A percentile compares a stretch with the other conserved stretches of the same genome.
phyloP scores from a whole-genome alignment of 2,888 invertebrate species.

The Camptogramma bilineatum region DNA sequence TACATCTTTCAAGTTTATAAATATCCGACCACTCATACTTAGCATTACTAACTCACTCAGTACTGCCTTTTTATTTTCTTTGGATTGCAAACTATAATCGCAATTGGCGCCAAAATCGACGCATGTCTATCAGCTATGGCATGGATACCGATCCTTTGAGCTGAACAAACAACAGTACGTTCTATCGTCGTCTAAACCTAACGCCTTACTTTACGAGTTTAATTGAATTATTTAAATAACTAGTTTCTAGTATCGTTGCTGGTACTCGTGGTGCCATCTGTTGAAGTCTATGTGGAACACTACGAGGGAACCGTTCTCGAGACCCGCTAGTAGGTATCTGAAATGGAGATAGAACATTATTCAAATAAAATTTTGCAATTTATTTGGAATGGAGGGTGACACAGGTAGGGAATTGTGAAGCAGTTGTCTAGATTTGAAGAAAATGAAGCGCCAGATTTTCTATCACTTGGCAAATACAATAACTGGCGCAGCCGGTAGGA shows the following conservation, averaged over 20 bases:
- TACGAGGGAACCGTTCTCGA: constrained; percentile 98
- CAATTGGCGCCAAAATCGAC: constrained; percentile 14
- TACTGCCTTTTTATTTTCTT: constrained; percentile 14
- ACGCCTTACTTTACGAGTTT: constrained; percentile 40
- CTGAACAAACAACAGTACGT: constrained; percentile 11
- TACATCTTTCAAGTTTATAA: constrained; percentile 1
- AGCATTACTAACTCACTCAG: constrained; percentile 7
- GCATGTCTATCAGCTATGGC: constrained; percentile 10
- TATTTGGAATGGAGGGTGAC: no score
- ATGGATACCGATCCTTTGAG: constrained; percentile 18
- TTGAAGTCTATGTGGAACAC: constrained; percentile 99
- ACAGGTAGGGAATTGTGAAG: no score
- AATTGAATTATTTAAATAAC: constrained; percentile 49
- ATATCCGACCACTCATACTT: constrained; percentile 10
- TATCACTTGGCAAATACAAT: neutral
- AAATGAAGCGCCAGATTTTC: no score
- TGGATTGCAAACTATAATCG: constrained; percentile 17
- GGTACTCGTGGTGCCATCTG: constrained; percentile 98
- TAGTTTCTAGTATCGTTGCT: constrained; percentile 92
- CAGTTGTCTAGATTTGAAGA: no score
- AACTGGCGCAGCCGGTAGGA: constrained; percentile 10
- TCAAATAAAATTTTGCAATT: no score
- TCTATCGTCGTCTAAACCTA: constrained; percentile 32
- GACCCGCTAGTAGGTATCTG: constrained; percentile 98
- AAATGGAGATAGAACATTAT: constrained; percentile 7